Evolutionary conservation across 1,140 invertebrate genomes (phyloP).

Genomic region (Dendroctonus valens): DNA sequence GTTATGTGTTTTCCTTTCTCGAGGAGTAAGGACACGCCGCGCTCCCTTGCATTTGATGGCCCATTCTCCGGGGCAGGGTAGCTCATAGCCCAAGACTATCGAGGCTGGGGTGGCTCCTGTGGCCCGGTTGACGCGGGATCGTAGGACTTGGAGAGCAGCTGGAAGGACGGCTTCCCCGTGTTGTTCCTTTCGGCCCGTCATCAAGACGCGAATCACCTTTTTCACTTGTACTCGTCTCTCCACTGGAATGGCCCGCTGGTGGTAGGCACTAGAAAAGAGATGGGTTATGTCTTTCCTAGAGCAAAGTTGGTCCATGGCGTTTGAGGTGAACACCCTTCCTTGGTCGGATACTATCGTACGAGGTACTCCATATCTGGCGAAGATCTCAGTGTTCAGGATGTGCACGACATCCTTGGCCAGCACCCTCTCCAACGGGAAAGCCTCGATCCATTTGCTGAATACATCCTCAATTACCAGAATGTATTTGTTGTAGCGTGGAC

Average conservation of each 20-base stretch:
- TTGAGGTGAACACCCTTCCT: neutral
- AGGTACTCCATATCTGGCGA: neutral
- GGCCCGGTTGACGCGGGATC: too few species aligned
- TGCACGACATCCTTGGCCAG: neutral
- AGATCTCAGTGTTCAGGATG: neutral
- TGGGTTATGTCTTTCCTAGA: neutral
- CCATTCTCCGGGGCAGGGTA: too few species aligned
- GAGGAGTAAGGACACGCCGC: too few species aligned
- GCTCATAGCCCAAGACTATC: too few species aligned
- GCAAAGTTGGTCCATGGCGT: neutral
- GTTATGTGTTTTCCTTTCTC: too few species aligned
- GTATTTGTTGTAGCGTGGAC: neutral
- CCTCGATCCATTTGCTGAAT: constrained; percentile 15
- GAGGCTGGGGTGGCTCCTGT: too few species aligned
- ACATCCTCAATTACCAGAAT: constrained; percentile 2
- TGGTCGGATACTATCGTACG: neutral
- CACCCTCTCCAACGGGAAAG: neutral
- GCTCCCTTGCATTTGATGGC: too few species aligned
- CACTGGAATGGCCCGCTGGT: constrained; percentile 17
- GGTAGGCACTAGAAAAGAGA: neutral
- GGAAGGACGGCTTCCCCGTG: neutral
- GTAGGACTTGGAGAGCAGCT: neutral
- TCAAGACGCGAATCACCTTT: neutral
- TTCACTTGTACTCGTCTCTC: constrained; percentile 19
- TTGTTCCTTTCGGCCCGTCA: neutral